Evolutionary conservation across 2,797 vertebrate genomes (phyloP).

Genomic region (Nasua narica): DNA sequence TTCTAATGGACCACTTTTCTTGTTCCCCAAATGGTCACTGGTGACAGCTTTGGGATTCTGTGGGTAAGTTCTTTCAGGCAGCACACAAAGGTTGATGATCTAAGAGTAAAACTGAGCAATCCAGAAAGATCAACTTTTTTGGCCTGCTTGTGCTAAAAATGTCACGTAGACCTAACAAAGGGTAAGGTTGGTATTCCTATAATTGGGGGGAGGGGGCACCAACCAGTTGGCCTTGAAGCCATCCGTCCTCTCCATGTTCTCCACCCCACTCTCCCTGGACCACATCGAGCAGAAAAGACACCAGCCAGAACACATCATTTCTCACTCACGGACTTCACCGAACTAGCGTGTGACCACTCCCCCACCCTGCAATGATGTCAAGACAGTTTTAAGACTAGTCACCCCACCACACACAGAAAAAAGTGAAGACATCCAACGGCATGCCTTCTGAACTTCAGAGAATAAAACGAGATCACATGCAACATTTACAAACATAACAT

Average conservation of each 20-base stretch:
- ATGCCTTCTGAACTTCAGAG: conserved; percentile 32
- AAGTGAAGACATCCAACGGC: background rate
- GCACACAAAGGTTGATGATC: background rate
- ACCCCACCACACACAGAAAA: background rate
- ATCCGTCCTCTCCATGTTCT: background rate
- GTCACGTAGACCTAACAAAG: conserved; percentile 5
- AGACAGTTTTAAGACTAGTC: conserved; percentile 36
- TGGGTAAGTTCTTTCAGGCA: conserved; percentile 9
- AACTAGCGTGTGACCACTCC: background rate
- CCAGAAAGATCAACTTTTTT: conserved; percentile 4
- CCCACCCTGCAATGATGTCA: background rate
- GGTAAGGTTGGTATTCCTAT: background rate
- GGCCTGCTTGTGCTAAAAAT: conserved; percentile 29
- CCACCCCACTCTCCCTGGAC: background rate
- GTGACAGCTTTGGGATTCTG: conserved; percentile 1
- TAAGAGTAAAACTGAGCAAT: background rate
- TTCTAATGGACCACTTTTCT: conserved; percentile 50
- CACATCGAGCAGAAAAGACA: background rate
- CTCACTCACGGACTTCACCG: background rate
- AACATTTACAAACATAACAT: conserved; percentile 51
- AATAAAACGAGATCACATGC: conserved; percentile 39
- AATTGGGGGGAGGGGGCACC: background rate
- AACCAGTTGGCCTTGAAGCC: background rate
- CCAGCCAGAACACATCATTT: background rate
- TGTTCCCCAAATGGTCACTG: background rate